A percentile compares a stretch with the other conserved stretches of the same genome.
Conservation (phyloP, 2,888 invertebrate genomes). For the Ditylenchus weischeri region DNA sequence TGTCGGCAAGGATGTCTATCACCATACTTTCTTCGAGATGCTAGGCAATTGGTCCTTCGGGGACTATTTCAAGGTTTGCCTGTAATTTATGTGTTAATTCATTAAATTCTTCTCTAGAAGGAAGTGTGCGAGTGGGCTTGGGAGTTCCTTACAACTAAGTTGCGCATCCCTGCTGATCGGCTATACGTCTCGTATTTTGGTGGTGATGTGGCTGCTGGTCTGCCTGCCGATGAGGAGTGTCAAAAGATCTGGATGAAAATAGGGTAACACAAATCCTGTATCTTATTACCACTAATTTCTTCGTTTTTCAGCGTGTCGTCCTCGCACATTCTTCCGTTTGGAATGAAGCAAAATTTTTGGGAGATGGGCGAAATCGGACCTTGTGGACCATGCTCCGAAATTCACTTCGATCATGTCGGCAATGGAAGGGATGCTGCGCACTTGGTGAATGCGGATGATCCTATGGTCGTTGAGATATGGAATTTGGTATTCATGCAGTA, state of each 20-base stretch:
- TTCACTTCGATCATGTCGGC: conserved; percentile 80
- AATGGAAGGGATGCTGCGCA: conserved; percentile 77
- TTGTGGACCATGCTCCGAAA: conserved; percentile 96
- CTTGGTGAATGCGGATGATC: conserved; percentile 93
- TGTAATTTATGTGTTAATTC: too few relatives aligned
- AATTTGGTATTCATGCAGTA: conserved; percentile 97
- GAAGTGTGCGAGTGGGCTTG: conserved; percentile 95
- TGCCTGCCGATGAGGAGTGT: conserved; percentile 87
- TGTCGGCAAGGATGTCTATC: conserved; percentile 98
- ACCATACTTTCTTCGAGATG: conserved; percentile 99
- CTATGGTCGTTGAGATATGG: conserved; percentile 97
- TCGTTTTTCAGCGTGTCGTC: conserved; percentile 67
- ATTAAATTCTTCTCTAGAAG: conserved; percentile 63
- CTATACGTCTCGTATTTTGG: conserved; percentile 95
- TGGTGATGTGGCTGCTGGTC: conserved; percentile 70
- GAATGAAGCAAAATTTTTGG: conserved; percentile 99
- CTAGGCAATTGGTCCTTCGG: conserved; percentile 99
- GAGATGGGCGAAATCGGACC: conserved; percentile 99
- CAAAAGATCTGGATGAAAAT: conserved; percentile 69
- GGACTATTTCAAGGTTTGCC: conserved; percentile 86
- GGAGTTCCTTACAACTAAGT: conserved; percentile 79
- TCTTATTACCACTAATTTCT: conserved; percentile 5
- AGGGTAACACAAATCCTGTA: not conserved
- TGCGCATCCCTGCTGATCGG: conserved; percentile 75
- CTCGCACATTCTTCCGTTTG: conserved; percentile 69